Percentiles rank a stretch among this genome's conserved stretches.
phyloP scores from a whole-genome alignment of 2,888 invertebrate genomes.

The Entomobrya multifasciata region DNA sequence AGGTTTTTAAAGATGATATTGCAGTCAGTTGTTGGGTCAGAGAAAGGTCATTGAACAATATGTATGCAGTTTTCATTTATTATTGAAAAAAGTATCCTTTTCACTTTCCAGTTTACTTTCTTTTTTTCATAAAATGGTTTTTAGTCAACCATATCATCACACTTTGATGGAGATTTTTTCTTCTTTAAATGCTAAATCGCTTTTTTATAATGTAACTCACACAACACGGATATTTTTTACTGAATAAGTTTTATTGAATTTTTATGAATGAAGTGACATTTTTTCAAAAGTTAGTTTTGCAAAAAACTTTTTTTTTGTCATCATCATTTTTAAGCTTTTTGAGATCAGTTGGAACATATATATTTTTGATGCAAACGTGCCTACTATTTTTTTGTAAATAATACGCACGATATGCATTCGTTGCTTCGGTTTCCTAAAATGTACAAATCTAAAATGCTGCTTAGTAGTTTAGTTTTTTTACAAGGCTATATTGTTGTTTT shows the following conservation, averaged over 20 bases:
- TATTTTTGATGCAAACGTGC: constrained; percentile 3
- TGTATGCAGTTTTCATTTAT: constrained; percentile 52
- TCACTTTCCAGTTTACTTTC: too few relatives aligned
- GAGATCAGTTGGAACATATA: constrained; percentile 51
- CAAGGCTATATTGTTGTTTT: constrained; percentile 11
- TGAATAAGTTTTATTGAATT: constrained; percentile 2
- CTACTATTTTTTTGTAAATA: background rate
- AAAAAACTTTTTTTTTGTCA: background rate
- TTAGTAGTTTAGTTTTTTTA: background rate
- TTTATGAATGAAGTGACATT: background rate
- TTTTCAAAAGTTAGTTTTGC: too few relatives aligned
- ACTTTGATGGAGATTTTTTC: background rate
- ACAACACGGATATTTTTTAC: background rate
- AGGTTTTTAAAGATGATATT: constrained; percentile 67
- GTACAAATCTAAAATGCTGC: constrained; percentile 20
- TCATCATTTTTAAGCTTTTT: constrained; percentile 21
- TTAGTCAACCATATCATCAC: background rate
- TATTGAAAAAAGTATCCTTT: constrained; percentile 6
- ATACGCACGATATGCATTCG: constrained; percentile 15
- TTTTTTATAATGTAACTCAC: constrained; percentile 8
- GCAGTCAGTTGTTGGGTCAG: constrained; percentile 69
- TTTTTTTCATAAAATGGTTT: too few relatives aligned
- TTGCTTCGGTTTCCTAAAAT: background rate
- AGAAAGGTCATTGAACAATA: constrained; percentile 72
- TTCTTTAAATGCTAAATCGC: background rate